Base-by-base conservation (phyloP, 2,113 vertebrate genomes). In the Urocolius indicus region DNA sequence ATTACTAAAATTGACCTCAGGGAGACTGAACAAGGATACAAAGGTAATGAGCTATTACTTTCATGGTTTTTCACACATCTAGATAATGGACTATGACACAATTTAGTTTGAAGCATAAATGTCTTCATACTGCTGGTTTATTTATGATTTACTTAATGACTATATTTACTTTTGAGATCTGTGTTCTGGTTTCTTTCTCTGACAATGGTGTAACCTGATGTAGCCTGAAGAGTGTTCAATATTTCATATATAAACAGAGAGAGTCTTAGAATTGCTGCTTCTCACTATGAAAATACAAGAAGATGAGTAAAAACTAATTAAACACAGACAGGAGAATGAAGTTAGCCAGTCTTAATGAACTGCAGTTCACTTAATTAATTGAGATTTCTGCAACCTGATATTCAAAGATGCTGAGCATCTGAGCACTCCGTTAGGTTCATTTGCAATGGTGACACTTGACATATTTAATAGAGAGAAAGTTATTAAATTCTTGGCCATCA, bases 1-100 rank as follows among this genome's bases (percentile, higher is more conserved):
- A 99, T 99, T 96, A 99, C 99, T 94, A 99, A 99, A 98, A 99
- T 99, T 90, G 99, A 99, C 98, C 98, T 99, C 97, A 98, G 99
- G 89, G 99, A 99, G 97, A 98, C 98, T 19, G 99, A 99, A 72
- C 99, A 99, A 97, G 99, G 99, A 82, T 99, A 99, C 97, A 99
- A 99, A 99, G 99, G 99, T 99, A 98, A 97, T 41, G n/a, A 81
- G 74, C 58, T 88, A 10, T 61, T 92, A 86, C 63, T 84, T 84
- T 34, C 79, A 55, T 65, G 45, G 6, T 16, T 76, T 91, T 80
- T 65, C 55, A 63, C 32, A 32, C 14, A 8, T 57, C 68, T 93
- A 11, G 20, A 5, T 83, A 72, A 91, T 82, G 84, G 32, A 67
- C 74, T 41, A 27, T 87, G 69, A 27, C 38, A 83, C 11, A 6